Conservation (phyloP, 2,888 invertebrate genomes). For the Caenorhabditis sp. region DNA sequence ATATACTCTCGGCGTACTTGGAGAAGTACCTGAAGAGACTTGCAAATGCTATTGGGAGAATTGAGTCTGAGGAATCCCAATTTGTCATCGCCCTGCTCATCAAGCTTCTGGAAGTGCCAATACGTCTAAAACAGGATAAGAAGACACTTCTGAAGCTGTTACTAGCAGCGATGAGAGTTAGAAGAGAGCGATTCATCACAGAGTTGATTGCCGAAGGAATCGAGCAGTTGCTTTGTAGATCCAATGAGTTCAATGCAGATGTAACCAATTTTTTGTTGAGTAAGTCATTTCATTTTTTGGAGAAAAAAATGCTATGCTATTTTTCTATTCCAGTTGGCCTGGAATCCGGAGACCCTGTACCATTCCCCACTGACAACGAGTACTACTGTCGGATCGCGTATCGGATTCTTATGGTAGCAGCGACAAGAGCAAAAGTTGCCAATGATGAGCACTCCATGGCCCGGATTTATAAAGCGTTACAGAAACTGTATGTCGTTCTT, state of each 20-base stretch:
- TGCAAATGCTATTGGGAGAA: conserved; percentile 20
- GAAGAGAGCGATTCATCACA: conserved; percentile 42
- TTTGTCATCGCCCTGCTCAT: conserved; percentile 29
- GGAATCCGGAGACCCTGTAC: conserved; percentile 26
- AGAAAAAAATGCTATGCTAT: too few relatives aligned
- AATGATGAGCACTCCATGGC: conserved; percentile 33
- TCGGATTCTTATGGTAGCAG: conserved; percentile 46
- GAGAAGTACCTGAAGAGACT: conserved; percentile 32
- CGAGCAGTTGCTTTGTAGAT: conserved; percentile 43
- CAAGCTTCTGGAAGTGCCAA: conserved; percentile 34
- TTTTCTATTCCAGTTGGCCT: conserved; percentile 23
- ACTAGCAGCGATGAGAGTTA: conserved; percentile 20
- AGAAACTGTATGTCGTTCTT: conserved; percentile 26
- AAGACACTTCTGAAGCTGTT: conserved; percentile 21
- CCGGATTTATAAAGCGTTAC: conserved; percentile 33
- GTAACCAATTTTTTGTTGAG: conserved; percentile 32
- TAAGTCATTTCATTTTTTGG: too few relatives aligned
- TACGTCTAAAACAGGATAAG: conserved; percentile 45
- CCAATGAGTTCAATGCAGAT: conserved; percentile 44
- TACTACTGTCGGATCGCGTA: conserved; percentile 38
- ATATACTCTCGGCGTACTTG: conserved; percentile 43
- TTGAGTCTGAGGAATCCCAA: conserved; percentile 29
- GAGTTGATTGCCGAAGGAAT: conserved; percentile 41
- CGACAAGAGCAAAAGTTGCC: conserved; percentile 43
- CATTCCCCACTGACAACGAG: conserved; percentile 48